Base-by-base conservation (phyloP, 2,797 vertebrate species). In the Tadarida brasiliensis region DNA sequence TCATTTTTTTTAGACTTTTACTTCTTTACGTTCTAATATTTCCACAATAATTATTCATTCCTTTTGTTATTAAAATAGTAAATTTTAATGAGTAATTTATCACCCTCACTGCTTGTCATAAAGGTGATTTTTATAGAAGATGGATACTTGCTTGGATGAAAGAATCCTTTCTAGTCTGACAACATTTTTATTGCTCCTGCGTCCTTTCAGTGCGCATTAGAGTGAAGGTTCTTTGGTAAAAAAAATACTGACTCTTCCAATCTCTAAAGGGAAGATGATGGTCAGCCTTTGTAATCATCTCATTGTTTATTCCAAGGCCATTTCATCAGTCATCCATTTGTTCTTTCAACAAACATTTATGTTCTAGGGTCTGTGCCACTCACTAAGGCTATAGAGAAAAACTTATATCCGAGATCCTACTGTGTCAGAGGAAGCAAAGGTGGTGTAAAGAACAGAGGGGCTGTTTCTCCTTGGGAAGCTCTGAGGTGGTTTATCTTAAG, bases 1-100 rank as follows among this genome's bases (percentile, higher is more conserved):
- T 70, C 11, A n/a, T n/a, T n/a, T n/a, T n/a, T n/a, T n/a, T n/a
- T n/a, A 87, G 28, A 33, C 24, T 63, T 92, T 70, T 65, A 87
- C 20, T 94, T 70, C 11, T 94, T 90, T 63, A 22, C 11, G 11
- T 35, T 49, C 59, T 92, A 14, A 33, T 81, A 92, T 94, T 89
- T 81, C 57, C 77, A 24, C 8, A 22, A 17, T 85, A 26, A 61
- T 68, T 44, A 19, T 51, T 5, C 80, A 61, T 91, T 88, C 35
- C 35, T 88, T 84, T 87, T 84, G 39, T 89, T 19, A 67, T 73
- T 78, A 78, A 94, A 71, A 33, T 51, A 57, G 44, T 86, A 35
- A 16, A 61, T 26, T 90, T 77, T 78, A n/a, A 70, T 61, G 35
- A 78, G 33, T 61, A 15, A 63, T 81, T 84, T 86, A 49, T 80